These are phyloP conservation scores for Alloscopus bannaensis DNA, from an alignment of 2,888 invertebrate genomes.

Conservation along the genomic window DNA sequence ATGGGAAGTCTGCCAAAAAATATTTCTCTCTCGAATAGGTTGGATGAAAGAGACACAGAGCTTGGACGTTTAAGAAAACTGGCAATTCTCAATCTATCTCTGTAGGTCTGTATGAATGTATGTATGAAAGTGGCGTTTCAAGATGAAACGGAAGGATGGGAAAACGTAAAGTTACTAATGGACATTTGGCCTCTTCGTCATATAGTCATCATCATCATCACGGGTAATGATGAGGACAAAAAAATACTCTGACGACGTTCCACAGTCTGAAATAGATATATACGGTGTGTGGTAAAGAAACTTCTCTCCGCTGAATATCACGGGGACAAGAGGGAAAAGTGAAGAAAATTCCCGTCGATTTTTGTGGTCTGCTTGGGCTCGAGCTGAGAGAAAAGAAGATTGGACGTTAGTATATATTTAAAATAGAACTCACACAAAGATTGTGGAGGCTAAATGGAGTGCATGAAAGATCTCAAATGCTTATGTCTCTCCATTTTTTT, in stretches of 20 bases:
- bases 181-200: slow-evolving; percentile 61
- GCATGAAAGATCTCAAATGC: slow-evolving; percentile 42
- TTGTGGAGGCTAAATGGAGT: slow-evolving; percentile 46
- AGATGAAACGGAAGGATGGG: slow-evolving; percentile 4
- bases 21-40: slow-evolving; percentile 25
- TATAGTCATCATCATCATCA: slow-evolving; percentile 44
- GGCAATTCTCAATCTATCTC: slow-evolving; percentile 1
- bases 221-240: slow-evolving; percentile 29
- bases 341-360: slow-evolving; percentile 20
- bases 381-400: neutral
- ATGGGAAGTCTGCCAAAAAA: slow-evolving; percentile 63
- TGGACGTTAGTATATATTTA: too few relatives aligned
- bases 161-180: slow-evolving; percentile 51
- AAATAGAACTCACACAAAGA: too few relatives aligned
- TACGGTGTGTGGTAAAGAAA: too few relatives aligned
- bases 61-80: too few relatives aligned
- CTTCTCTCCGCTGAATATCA: too few relatives aligned
- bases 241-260: too few relatives aligned
- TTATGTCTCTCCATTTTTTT: slow-evolving; percentile 7
- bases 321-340: too few relatives aligned
- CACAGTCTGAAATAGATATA: too few relatives aligned
- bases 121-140: neutral
- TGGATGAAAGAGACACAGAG: too few relatives aligned
- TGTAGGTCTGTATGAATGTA: neutral
- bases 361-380: slow-evolving; percentile 11